Evolutionary conservation across 2,797 vertebrate species (phyloP).

Genomic region (Gymnothorax javanicus): DNA sequence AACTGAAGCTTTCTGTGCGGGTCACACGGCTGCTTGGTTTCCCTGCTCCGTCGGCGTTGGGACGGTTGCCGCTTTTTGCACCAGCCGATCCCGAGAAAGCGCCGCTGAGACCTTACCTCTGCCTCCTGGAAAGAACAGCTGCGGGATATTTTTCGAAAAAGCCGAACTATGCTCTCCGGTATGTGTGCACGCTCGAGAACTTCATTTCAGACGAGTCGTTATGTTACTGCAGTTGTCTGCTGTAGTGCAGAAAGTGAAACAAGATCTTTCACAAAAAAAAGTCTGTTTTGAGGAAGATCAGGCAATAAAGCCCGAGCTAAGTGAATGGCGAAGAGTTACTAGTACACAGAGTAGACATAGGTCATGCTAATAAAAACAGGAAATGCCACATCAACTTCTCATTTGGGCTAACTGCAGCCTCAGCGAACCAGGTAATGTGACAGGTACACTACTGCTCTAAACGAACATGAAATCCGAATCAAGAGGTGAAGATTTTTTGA

Average conservation of each 20-base stretch:
- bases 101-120: background rate
- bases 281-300: background rate
- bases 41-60: constrained; percentile 60
- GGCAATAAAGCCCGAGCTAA: background rate
- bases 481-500: background rate
- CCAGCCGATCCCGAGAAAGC: constrained; percentile 43
- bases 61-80: constrained; percentile 56
- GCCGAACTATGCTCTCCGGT: background rate
- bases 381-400: background rate
- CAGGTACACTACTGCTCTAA: background rate
- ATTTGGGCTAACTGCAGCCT: background rate
- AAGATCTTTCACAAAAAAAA: background rate
- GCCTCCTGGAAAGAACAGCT: background rate
- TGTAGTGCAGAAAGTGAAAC: background rate
- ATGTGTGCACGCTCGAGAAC: background rate
- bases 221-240: constrained; percentile 19
- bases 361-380: background rate
- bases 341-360: background rate
- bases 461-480: background rate
- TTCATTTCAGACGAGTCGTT: background rate
- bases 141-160: background rate
- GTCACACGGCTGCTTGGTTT: constrained; percentile 56
- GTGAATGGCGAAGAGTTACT: background rate
- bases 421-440: constrained; percentile 5
- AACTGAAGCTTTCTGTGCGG: constrained; percentile 52